A percentile compares a stretch with the other conserved stretches of the same genome.
Conservation (phyloP, 2,888 invertebrate genomes). For the Syrista parreyssii region DNA sequence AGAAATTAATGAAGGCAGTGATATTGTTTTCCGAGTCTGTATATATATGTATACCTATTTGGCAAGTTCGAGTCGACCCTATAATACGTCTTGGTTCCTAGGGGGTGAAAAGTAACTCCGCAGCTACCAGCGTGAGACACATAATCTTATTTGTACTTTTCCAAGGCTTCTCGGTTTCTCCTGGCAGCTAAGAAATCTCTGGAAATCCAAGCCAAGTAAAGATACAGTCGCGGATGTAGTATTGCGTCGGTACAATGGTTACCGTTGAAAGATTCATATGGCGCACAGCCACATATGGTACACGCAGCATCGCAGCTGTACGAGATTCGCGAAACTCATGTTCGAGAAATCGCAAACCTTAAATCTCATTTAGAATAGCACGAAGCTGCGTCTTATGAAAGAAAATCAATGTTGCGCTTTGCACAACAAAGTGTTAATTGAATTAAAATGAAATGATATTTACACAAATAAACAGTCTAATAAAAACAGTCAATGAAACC, state of each 20-base stretch:
- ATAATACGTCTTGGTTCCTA: not conserved
- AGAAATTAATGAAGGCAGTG: not conserved
- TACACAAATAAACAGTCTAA: too few relatives aligned
- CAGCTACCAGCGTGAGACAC: conserved; percentile 24
- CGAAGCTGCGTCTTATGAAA: not conserved
- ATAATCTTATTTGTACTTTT: conserved; percentile 52
- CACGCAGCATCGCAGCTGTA: not conserved
- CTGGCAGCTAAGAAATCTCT: not conserved
- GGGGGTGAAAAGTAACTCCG: conserved; percentile 39
- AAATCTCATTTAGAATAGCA: not conserved
- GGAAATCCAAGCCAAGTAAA: not conserved
- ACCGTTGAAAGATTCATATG: not conserved
- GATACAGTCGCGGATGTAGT: not conserved
- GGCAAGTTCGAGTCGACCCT: not conserved
- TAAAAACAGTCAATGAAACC: too few relatives aligned
- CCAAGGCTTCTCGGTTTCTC: conserved; percentile 11
- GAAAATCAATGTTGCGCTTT: too few relatives aligned
- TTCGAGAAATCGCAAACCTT: not conserved
- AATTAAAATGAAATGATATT: too few relatives aligned
- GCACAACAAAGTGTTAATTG: too few relatives aligned
- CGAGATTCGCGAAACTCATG: not conserved
- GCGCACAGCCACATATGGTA: not conserved
- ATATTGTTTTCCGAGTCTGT: not conserved
- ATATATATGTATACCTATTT: not conserved
- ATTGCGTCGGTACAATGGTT: not conserved